Percentiles rank a stretch among this genome's conserved stretches.
These are phyloP conservation scores for Triplophysa bombifrons DNA, from an alignment of 2,797 vertebrate species.

Conservation along the genomic window DNA sequence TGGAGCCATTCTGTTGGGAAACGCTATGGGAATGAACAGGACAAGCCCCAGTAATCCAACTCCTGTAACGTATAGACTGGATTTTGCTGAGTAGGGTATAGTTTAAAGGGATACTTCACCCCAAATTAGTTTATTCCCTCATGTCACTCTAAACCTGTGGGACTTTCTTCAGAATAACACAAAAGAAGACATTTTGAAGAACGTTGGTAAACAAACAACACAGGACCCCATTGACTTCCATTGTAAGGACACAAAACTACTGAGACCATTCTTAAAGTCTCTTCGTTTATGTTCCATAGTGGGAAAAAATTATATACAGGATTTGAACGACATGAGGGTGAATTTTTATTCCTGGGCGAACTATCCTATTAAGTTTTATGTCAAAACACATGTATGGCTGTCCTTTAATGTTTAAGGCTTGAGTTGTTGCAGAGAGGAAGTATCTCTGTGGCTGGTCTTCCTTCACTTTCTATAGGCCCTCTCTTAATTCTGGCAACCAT, in stretches of 20 bases:
- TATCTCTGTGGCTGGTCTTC: slow-evolving; percentile 69
- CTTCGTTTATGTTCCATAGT: too few species aligned
- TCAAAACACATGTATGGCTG: too few species aligned
- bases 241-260: too few species aligned
- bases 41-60: slow-evolving; percentile 72
- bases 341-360: too few species aligned
- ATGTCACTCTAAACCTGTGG: background rate
- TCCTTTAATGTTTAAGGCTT: slow-evolving; percentile 17
- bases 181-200: background rate
- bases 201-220: too few species aligned
- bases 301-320: too few species aligned
- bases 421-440: slow-evolving; percentile 66
- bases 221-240: too few species aligned
- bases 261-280: too few species aligned
- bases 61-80: slow-evolving; percentile 71
- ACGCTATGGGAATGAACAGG: slow-evolving; percentile 50
- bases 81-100: slow-evolving; percentile 40
- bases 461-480: slow-evolving; percentile 57
- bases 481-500: slow-evolving; percentile 38
- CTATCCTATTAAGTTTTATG: too few species aligned
- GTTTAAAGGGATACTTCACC: background rate
- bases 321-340: too few species aligned
- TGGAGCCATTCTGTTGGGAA: slow-evolving; percentile 58
- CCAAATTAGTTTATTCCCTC: too few species aligned
- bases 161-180: background rate